Base-by-base conservation (phyloP, 2,888 invertebrate species). In the Xylota sylvarum region DNA sequence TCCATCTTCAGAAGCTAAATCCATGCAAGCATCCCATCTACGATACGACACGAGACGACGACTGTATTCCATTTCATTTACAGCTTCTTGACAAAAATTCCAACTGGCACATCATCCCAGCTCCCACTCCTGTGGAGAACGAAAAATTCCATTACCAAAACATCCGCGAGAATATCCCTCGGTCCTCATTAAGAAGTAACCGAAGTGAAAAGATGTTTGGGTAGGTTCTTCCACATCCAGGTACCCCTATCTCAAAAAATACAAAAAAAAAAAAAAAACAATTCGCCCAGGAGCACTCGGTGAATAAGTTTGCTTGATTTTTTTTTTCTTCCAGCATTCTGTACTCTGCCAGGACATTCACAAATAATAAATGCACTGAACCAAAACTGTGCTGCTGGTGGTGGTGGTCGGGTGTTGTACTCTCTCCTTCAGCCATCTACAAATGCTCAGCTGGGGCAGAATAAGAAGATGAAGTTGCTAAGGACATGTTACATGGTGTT, bases 131-230 rank as follows among this genome's bases (percentile, higher is more conserved):
- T 2, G 37, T 48, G 35, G 32, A 77, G 58, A 70, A 72, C 65
- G 72, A 78, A 81, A 69, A 86, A 82, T 86, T 81, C 85, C 85
- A 81, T 86, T 86, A 81, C 76, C 80, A 64, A 72, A 77, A 60
- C 73, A 86, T 86, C 35, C 86, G 86, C 86, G 81, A 72, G 81
- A 86, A 86, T 86, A 86, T 86, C 86, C 86, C 86, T 86, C 82
- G 73, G 81, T 86, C 82, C 86, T 86, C 86, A 86, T 86, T 86
- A 82, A 86, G 86, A 86, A 86, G 77, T 82, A 86, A 86, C 86
- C 86, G 86, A 86, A 86, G 86, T 86, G 86, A 86, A 82, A 86
- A 86, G 86, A 82, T 86, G 82, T 86, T 86, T 78, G 77, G 82
- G 69, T 73, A 86, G 77, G 86, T 86, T 30, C 81, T 85, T 76